Percentiles rank a stretch among this genome's conserved stretches.
phyloP scores from a whole-genome alignment of 2,888 invertebrate species.

The Euplagia quadripunctaria region DNA sequence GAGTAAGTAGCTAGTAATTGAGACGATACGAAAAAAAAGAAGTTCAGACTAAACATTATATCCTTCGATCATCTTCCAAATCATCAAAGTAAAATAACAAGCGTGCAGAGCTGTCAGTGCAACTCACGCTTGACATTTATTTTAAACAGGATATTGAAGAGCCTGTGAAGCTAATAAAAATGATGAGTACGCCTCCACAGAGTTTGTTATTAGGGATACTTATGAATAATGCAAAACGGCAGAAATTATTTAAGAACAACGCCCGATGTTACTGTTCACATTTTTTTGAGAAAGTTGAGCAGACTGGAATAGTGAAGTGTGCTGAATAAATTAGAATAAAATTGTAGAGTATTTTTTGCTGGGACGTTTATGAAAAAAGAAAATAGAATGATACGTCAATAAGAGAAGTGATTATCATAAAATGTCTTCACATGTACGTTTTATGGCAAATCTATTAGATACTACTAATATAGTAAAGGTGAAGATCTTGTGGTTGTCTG shows the following conservation, averaged over 20 bases:
- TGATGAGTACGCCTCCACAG: constrained; percentile 46
- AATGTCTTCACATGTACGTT: too few species aligned
- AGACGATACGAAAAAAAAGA: too few species aligned
- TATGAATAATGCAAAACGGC: constrained; percentile 54
- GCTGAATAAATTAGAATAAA: constrained; percentile 14
- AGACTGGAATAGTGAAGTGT: constrained; percentile 12
- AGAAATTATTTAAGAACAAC: constrained; percentile 47
- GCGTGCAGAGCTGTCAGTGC: not conserved
- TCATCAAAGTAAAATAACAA: not conserved
- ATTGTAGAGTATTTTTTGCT: not conserved
- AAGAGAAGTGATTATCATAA: not conserved
- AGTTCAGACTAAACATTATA: not conserved
- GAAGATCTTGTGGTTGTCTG: too few species aligned
- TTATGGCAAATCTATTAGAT: too few species aligned
- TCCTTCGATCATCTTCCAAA: not conserved
- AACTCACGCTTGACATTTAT: constrained; percentile 38
- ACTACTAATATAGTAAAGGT: too few species aligned
- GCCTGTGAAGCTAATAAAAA: constrained; percentile 52
- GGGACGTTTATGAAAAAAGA: not conserved
- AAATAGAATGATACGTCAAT: not conserved
- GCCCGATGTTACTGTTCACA: constrained; percentile 29
- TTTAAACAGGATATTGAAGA: constrained; percentile 49
- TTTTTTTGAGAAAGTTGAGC: constrained; percentile 17
- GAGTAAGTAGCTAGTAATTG: too few species aligned
- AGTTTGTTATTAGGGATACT: constrained; percentile 51